Evolutionary conservation across 2,888 invertebrate species (phyloP).

Genomic region (Oscheius onirici): DNA sequence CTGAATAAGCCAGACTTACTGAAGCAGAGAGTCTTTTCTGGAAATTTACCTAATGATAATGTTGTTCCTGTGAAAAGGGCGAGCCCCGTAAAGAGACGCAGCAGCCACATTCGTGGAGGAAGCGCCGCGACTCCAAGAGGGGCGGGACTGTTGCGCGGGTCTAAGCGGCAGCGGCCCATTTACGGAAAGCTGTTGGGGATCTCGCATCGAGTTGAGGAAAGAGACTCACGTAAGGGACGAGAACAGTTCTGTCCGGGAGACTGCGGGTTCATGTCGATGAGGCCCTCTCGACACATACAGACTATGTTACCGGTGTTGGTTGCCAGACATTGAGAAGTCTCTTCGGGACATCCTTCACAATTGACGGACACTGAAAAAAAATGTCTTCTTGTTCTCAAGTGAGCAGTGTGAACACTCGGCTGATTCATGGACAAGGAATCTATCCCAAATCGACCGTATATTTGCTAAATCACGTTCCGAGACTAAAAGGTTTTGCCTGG

Average conservation of each 20-base stretch:
- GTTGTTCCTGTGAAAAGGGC: conserved; percentile 4
- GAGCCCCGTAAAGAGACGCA: conserved; percentile 30
- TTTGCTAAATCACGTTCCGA: background rate
- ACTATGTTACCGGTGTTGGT: conserved; percentile 36
- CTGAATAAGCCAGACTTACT: background rate
- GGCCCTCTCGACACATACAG: conserved; percentile 38
- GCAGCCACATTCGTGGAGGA: conserved; percentile 21
- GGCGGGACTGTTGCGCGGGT: conserved; percentile 22
- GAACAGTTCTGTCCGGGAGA: conserved; percentile 33
- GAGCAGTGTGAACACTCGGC: too few species aligned
- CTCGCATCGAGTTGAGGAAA: background rate
- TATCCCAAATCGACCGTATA: too few species aligned
- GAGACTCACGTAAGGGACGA: conserved; percentile 4
- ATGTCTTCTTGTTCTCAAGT: too few species aligned
- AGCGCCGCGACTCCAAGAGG: conserved; percentile 21
- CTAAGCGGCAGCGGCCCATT: conserved; percentile 18
- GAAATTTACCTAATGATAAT: conserved; percentile 21
- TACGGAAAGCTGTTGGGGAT: conserved; percentile 16
- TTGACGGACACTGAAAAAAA: conserved; percentile 31
- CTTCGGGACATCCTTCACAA: conserved; percentile 34
- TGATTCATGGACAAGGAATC: too few species aligned
- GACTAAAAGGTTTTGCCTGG: background rate
- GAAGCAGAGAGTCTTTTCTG: background rate
- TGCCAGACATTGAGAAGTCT: conserved; percentile 35
- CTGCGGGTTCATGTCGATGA: conserved; percentile 33